Evolutionary conservation across 2,888 invertebrate genomes (phyloP), one percentile per base, ranked within the genome.

Genomic region (Ypsolopha sequella): DNA sequence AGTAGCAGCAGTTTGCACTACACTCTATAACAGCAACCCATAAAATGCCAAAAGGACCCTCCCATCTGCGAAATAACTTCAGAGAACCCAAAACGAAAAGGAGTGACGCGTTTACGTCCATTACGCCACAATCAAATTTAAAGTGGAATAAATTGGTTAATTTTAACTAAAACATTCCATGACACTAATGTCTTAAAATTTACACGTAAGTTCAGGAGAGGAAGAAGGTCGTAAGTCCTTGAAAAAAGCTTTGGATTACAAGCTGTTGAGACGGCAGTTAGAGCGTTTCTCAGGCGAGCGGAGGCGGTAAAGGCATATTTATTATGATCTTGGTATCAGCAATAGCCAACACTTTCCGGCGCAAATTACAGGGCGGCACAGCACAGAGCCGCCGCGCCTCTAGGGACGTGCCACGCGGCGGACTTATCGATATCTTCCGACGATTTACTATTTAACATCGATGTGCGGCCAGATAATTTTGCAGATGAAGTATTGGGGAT

Each of bases 261-360:
- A 47, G 47, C 51, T 41, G 51, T 46, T 51, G 51, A 45, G 48
- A 38, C 41, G 43, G 39, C 49, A 51, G 51, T 51, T 51, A 41
- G 45, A 51, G 48, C 50, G 51, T 50, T 51, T 51, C 44, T 49
- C 49, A 36, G 46, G 13, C 53, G 41, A 44, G 72, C 65, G 76
- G 81, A 80, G 85, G 84, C 84, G 86, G 84, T 85, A 84, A 85
- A 85, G 80, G 86, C 74, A 82, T 85, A 85, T 85, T 85, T 86
- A 86, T 86, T 85, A 86, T 85, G 85, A 85, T 86, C 82, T 78
- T 76, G 80, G 82, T 82, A 85, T 85, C 84, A 80, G 77, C 76
- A 86, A 85, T 86, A 80, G 82, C 84, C 84, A 79, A 81, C 85
- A 86, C 85, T 86, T 79, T 80, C 80, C 74, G 82, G 68, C 76